Percentiles rank a stretch among this genome's conserved stretches.
These are phyloP conservation scores for Notolabrus celidotus DNA, from an alignment of 2,797 vertebrate genomes.

Conservation along the genomic window DNA sequence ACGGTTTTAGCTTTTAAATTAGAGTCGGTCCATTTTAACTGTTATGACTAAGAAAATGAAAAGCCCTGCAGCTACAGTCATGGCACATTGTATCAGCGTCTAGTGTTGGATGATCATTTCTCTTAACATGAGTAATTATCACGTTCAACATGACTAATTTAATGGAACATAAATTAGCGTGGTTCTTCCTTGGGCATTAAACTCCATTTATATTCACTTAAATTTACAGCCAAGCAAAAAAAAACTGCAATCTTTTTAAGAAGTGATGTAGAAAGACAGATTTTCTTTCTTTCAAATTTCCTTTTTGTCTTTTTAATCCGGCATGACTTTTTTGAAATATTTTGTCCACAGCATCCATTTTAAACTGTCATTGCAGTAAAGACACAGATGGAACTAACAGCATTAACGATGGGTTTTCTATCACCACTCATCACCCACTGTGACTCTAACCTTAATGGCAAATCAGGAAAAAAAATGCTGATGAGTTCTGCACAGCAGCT, in stretches of 20 bases:
- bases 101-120: constrained; percentile 68
- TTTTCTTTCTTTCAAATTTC: neutral
- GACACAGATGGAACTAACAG: constrained; percentile 19
- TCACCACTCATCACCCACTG: neutral
- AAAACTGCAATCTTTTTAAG: constrained; percentile 10
- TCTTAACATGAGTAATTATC: constrained; percentile 77
- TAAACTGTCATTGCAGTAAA: too few species aligned
- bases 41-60: constrained; percentile 65
- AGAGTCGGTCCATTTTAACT: constrained; percentile 38
- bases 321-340: neutral
- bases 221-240: constrained; percentile 24
- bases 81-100: constrained; percentile 68
- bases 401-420: neutral
- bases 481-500: neutral
- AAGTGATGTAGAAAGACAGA: neutral
- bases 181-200: constrained; percentile 62
- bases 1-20: constrained; percentile 49
- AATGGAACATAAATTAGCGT: constrained; percentile 75
- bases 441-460: neutral
- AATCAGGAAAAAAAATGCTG: neutral
- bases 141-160: constrained; percentile 78
- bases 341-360: constrained; percentile 1
- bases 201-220: constrained; percentile 41
- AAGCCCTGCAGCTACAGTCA: constrained; percentile 67
- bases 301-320: too few species aligned